Evolutionary conservation across 2,113 vertebrate genomes (phyloP).

Genomic region (Centropus unirufus): DNA sequence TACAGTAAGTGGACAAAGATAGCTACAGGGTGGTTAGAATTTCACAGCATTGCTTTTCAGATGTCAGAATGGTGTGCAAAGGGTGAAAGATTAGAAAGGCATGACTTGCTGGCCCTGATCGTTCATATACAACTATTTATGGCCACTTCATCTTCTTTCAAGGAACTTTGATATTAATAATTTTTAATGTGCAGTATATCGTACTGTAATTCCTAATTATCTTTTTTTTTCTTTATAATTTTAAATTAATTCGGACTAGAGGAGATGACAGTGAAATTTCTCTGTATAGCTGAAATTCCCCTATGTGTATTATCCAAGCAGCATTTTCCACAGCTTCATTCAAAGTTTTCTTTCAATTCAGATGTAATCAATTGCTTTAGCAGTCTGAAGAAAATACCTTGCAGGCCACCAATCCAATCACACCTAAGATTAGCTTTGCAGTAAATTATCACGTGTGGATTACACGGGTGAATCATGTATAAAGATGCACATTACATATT

Average conservation of each 20-base stretch:
- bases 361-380: not conserved
- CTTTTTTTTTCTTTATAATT: not conserved
- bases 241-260: not conserved
- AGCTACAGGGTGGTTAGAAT: not conserved
- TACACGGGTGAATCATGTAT: not conserved
- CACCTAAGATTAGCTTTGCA: not conserved
- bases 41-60: not conserved
- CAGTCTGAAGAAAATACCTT: not conserved
- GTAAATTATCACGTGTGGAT: not conserved
- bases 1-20: not conserved
- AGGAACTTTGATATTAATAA: not conserved
- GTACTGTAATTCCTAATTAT: not conserved
- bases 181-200: not conserved
- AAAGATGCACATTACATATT: not conserved
- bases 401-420: not conserved
- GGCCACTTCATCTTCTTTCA: not conserved
- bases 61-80: not conserved
- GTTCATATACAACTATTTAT: not conserved
- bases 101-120: not conserved
- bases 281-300: not conserved
- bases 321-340: not conserved
- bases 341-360: not conserved
- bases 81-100: not conserved
- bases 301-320: not conserved
- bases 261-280: not conserved